Evolutionary conservation across 2,113 vertebrate species (phyloP).

Genomic region (Syrmaticus mikado): DNA sequence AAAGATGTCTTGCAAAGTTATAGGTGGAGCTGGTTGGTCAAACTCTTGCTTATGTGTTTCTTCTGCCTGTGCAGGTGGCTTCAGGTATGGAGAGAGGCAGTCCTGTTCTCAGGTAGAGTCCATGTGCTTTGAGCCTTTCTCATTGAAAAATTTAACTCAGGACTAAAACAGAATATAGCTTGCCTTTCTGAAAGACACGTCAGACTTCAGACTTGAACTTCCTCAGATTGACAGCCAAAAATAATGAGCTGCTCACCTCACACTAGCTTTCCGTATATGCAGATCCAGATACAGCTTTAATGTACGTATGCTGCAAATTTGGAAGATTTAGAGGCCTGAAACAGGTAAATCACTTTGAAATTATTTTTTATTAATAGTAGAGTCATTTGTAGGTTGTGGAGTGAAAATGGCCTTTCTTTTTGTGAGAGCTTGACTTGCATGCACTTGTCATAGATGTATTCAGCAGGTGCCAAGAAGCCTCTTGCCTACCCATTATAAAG

Average conservation of each 20-base stretch:
- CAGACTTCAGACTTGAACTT: background rate
- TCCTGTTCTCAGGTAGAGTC: background rate
- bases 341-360: background rate
- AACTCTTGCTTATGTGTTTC: background rate
- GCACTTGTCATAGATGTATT: background rate
- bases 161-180: background rate
- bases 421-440: background rate
- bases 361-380: background rate
- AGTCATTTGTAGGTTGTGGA: background rate
- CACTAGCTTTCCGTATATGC: background rate
- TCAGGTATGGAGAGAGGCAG: background rate
- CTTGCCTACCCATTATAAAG: background rate
- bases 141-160: background rate
- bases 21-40: background rate
- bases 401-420: background rate
- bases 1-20: background rate
- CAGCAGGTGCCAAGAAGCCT: background rate
- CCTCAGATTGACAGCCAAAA: background rate
- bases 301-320: background rate
- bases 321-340: background rate
- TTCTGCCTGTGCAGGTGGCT: background rate
- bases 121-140: background rate
- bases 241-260: background rate
- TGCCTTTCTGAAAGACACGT: background rate
- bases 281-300: background rate